phyloP scores from a whole-genome alignment of 2,888 invertebrate genomes.

The Ophion obscuratus region DNA sequence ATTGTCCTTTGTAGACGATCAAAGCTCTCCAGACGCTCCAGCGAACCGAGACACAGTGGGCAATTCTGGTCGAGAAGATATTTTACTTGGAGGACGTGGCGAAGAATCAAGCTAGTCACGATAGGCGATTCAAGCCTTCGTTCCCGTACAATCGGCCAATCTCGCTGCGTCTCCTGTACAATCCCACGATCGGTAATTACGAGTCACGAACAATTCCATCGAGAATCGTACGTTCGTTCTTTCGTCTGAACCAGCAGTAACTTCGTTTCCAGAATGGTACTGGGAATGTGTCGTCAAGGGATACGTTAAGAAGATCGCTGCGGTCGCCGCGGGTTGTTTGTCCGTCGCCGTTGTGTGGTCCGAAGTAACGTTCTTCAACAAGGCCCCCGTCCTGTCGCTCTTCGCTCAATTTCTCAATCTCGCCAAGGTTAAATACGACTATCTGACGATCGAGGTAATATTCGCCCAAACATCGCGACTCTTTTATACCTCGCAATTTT shows the following conservation, averaged over 20 bases:
- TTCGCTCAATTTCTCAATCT: constrained; percentile 97
- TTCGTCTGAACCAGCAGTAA: constrained; percentile 26
- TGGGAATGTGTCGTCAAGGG: constrained; percentile 95
- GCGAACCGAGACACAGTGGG: constrained; percentile 98
- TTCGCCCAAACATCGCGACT: neutral
- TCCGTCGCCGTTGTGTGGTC: constrained; percentile 99
- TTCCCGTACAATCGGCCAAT: constrained; percentile 88
- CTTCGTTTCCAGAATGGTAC: constrained; percentile 92
- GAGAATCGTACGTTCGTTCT: constrained; percentile 17
- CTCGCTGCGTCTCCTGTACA: constrained; percentile 87
- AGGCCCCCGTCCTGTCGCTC: constrained; percentile 95
- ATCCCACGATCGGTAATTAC: constrained; percentile 87
- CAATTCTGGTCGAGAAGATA: constrained; percentile 91
- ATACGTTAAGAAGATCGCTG: constrained; percentile 90
- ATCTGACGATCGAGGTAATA: constrained; percentile 95
- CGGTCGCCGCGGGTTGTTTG: constrained; percentile 90
- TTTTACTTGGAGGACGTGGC: constrained; percentile 95
- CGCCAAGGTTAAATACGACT: constrained; percentile 93
- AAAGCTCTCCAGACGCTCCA: constrained; percentile 96
- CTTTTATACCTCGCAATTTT: neutral
- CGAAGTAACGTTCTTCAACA: constrained; percentile 98
- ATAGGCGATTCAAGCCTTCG: constrained; percentile 88
- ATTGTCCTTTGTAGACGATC: constrained; percentile 87
- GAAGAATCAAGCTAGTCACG: constrained; percentile 89
- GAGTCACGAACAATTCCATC: constrained; percentile 30